phyloP scores from a whole-genome alignment of 2,888 invertebrate species.

The Alloscopus bannaensis region DNA sequence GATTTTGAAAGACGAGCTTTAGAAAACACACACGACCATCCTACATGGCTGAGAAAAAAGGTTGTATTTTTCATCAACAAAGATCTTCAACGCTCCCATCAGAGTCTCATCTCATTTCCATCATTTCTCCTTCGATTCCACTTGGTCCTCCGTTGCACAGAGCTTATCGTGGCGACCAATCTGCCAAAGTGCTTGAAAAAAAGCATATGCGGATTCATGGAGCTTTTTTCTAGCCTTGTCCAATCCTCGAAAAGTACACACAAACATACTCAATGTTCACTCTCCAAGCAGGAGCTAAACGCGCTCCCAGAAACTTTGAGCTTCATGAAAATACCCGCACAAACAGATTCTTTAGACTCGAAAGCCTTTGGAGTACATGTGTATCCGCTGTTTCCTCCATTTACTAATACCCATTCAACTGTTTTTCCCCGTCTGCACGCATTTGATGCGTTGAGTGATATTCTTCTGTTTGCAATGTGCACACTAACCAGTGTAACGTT shows the following conservation, averaged over 20 bases:
- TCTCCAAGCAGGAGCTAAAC: too few relatives aligned
- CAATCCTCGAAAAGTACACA: too few relatives aligned
- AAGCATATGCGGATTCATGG: neutral
- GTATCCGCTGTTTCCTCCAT: too few relatives aligned
- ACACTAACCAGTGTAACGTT: neutral
- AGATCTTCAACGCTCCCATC: neutral
- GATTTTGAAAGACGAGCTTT: neutral
- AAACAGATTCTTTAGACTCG: too few relatives aligned
- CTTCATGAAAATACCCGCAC: too few relatives aligned
- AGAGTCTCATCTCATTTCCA: neutral
- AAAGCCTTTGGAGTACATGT: too few relatives aligned
- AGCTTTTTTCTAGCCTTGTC: too few relatives aligned
- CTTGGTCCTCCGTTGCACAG: neutral
- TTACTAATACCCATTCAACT: too few relatives aligned
- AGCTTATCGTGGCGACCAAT: conserved; percentile 5
- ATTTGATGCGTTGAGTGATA: conserved; percentile 6
- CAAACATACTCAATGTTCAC: too few relatives aligned
- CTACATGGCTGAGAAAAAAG: neutral
- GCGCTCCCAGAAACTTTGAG: too few relatives aligned
- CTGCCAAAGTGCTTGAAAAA: conserved; percentile 1
- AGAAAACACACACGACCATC: neutral
- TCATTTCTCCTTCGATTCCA: neutral
- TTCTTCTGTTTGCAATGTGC: neutral
- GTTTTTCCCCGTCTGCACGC: too few relatives aligned
- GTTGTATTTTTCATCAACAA: neutral